phyloP scores from a whole-genome alignment of 2,797 vertebrate genomes.

The Kryptopterus vitreolus region DNA sequence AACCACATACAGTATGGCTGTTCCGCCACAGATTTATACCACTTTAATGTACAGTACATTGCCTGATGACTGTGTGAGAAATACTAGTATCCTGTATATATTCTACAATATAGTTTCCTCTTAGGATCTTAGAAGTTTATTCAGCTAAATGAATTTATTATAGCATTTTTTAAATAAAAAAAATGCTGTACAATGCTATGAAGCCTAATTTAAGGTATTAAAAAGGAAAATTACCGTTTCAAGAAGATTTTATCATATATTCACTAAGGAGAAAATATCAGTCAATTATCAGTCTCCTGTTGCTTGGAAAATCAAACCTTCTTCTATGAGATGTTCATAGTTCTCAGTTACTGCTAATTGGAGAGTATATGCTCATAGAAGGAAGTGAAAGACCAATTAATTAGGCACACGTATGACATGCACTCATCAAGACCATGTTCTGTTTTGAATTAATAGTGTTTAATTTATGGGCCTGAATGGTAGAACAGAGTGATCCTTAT shows the following conservation, averaged over 20 bases:
- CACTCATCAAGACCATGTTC: not conserved
- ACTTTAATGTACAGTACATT: not conserved
- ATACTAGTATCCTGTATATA: not conserved
- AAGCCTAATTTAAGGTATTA: not conserved
- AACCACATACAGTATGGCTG: not conserved
- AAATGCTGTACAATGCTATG: not conserved
- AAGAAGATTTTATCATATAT: not conserved
- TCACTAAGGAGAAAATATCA: not conserved
- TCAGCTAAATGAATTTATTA: not conserved
- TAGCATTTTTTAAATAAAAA: too few species aligned
- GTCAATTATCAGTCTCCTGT: not conserved
- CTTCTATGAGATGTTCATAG: not conserved
- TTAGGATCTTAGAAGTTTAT: not conserved
- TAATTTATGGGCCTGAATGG: not conserved
- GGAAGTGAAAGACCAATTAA: not conserved
- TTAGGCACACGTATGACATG: not conserved
- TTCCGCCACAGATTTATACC: conserved; percentile 7
- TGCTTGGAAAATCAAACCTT: not conserved
- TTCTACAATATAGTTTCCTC: not conserved
- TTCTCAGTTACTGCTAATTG: not conserved
- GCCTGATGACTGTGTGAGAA: not conserved
- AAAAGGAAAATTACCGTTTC: not conserved
- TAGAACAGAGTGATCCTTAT: not conserved
- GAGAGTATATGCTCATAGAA: not conserved
- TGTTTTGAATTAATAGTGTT: not conserved